These are phyloP conservation scores for Tinea trinotella DNA, from an alignment of 2,888 invertebrate species.

Conservation along the genomic window DNA sequence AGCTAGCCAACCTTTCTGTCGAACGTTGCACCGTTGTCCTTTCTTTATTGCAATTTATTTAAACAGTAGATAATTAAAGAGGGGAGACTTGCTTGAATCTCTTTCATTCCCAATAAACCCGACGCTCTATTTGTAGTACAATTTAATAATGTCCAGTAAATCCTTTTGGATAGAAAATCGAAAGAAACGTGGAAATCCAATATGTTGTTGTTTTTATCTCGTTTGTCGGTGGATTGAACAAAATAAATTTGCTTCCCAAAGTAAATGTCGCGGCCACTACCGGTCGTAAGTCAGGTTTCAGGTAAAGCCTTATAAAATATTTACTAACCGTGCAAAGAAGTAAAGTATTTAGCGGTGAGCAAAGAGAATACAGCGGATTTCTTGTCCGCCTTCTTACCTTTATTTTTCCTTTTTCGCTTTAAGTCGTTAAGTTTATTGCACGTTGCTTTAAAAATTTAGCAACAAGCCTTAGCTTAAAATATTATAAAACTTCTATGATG, in stretches of 20 bases:
- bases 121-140: background rate
- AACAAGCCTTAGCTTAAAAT: conserved; percentile 2
- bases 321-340: conserved; percentile 37
- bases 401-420: conserved; percentile 32
- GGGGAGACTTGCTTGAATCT: conserved; percentile 39
- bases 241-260: conserved; percentile 19
- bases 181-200: background rate
- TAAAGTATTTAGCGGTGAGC: conserved; percentile 41
- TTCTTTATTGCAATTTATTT: conserved; percentile 63
- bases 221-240: background rate
- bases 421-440: conserved; percentile 30
- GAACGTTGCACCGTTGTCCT: background rate
- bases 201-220: conserved; percentile 8
- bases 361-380: conserved; percentile 33
- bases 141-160: conserved; percentile 4
- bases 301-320: conserved; percentile 42
- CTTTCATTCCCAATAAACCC: background rate
- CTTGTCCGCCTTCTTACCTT: conserved; percentile 24
- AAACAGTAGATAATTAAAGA: conserved; percentile 67
- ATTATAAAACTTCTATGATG: conserved; percentile 8
- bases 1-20: conserved; percentile 21
- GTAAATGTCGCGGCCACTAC: conserved; percentile 16
- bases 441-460: conserved; percentile 29
- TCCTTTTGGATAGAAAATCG: background rate
- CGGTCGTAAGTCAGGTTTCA: conserved; percentile 27